Percentiles rank a stretch among this genome's conserved stretches.
phyloP scores from a whole-genome alignment of 2,113 vertebrate species.

The Irena cyanogastra region DNA sequence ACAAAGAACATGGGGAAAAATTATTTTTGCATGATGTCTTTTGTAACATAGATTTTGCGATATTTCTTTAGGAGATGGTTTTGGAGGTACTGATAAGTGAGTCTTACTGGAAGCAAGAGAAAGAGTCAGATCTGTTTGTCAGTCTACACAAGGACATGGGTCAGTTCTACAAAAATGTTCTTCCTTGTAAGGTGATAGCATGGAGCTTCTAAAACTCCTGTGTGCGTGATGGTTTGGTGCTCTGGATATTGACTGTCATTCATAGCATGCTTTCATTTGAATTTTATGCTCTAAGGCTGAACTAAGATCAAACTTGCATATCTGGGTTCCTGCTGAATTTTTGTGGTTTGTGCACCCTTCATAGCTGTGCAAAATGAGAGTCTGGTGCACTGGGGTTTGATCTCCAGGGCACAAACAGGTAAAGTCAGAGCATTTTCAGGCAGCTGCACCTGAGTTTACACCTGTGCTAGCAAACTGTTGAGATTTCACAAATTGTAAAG shows the following conservation, averaged over 20 bases:
- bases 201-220: neutral
- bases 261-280: neutral
- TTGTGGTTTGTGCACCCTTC: neutral
- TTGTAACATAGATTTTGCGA: neutral
- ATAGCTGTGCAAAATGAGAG: neutral
- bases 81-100: neutral
- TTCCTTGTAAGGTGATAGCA: neutral
- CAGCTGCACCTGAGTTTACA: neutral
- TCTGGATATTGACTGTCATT: neutral
- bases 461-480: neutral
- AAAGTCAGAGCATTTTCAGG: neutral
- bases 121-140: neutral
- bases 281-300: neutral
- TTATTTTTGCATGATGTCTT: neutral
- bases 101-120: neutral
- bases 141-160: neutral
- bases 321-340: neutral
- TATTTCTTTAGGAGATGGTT: neutral
- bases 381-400: neutral
- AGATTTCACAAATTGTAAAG: neutral
- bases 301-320: neutral
- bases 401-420: neutral
- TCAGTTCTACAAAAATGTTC: neutral
- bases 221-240: neutral
- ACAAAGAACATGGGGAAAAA: neutral